Evolutionary conservation across 2,888 invertebrate species (phyloP), one percentile per base, ranked within the genome.

Genomic region (Agriopis aurantiaria): DNA sequence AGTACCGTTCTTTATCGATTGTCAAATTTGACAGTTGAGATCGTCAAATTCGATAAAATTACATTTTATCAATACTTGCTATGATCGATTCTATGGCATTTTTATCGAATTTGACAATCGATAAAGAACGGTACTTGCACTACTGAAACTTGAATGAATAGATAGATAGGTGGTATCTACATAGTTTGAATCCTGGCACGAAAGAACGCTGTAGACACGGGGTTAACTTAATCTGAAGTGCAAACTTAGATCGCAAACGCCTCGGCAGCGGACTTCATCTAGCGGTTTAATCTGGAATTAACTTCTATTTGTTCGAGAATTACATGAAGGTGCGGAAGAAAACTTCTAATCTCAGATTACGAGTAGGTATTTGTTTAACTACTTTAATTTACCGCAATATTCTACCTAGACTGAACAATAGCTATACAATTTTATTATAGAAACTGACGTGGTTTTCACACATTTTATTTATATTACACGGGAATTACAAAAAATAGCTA

Each of bases 211-310:
- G 76, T 76, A 65, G 69, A 72, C 73, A 73, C 17, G 62, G 69
- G 76, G 76, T 72, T 77, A 73, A 75, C 69, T 68, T 73, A 74
- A 77, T 75, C 74, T 65, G 57, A 69, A 75, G 63, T 63, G 69
- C 69, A 75, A 76, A 75, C 74, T 75, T 71, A 60, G 67, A 69
- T 58, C 64, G 65, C 70, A 71, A 75, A 75, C 68, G 68, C 69
- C 55, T 65, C 62, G 71, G 68, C 59, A 68, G 68, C 65, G 63
- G 60, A 68, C 74, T 70, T 66, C 72, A 69, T 71, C 75, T 65
- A 65, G 72, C 74, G 71, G 72, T 66, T 72, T 75, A 75, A 75
- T 77, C 72, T 72, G 65, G 69, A 65, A 68, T 73, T 71, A 73
- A 74, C 71, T 71, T 71, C 69, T 76, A 73, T 72, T 74, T 64